Percentiles rank a stretch among this genome's conserved stretches.
Conservation (phyloP, 2,113 vertebrate species). For the Lophura nycthemera region DNA sequence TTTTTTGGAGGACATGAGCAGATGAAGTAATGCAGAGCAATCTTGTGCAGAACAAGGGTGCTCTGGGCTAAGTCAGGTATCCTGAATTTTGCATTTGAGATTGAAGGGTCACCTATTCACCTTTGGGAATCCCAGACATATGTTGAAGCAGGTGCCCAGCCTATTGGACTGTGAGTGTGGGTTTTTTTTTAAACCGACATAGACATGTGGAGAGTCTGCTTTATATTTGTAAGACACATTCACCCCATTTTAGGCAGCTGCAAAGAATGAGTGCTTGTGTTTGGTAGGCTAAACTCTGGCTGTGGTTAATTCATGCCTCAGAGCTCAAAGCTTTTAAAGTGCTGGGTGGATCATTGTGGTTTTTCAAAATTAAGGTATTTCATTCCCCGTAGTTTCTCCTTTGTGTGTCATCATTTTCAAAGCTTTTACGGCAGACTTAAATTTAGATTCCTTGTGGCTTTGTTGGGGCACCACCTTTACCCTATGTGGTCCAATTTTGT, state of each 20-base stretch:
- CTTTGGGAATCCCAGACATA: background rate
- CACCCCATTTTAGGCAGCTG: slow-evolving; percentile 25
- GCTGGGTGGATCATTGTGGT: slow-evolving; percentile 64
- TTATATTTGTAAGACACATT: background rate
- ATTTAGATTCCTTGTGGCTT: slow-evolving; percentile 62
- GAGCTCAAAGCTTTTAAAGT: slow-evolving; percentile 59
- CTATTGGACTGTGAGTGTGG: background rate
- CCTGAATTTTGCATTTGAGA: background rate
- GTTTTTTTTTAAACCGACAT: background rate
- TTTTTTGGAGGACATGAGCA: background rate
- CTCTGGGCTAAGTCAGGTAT: background rate
- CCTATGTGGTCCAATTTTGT: slow-evolving; percentile 33
- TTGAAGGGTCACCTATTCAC: background rate
- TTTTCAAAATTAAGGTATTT: slow-evolving; percentile 71
- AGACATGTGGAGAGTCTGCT: background rate
- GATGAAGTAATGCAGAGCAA: background rate
- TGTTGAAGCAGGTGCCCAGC: background rate
- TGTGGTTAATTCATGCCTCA: slow-evolving; percentile 66
- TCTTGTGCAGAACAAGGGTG: background rate
- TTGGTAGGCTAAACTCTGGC: slow-evolving; percentile 26
- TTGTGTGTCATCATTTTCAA: slow-evolving; percentile 72
- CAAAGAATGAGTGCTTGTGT: slow-evolving; percentile 43
- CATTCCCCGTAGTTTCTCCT: slow-evolving; percentile 53
- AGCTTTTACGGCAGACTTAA: slow-evolving; percentile 59
- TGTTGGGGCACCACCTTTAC: slow-evolving; percentile 38